These are phyloP conservation scores for Oplegnathus fasciatus DNA, from an alignment of 2,113 vertebrate species.

Conservation along the genomic window DNA sequence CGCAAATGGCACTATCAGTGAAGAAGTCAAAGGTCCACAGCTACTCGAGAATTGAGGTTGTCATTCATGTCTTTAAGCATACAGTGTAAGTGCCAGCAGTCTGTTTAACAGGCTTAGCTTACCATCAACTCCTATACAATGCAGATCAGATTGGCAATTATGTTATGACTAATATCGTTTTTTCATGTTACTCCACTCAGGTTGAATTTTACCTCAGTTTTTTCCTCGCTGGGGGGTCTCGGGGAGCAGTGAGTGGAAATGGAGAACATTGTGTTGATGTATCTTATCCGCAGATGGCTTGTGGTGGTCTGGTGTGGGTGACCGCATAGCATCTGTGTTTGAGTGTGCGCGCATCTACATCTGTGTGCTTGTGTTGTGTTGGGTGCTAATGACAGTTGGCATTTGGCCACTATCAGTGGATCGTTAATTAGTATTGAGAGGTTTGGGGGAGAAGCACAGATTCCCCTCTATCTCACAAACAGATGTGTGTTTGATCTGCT, in stretches of 20 bases:
- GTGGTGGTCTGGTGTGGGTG: constrained; percentile 49
- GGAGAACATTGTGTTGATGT: constrained; percentile 37
- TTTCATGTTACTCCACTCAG: background rate
- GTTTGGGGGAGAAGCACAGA: constrained; percentile 79
- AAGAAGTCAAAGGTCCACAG: constrained; percentile 76
- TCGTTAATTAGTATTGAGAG: constrained; percentile 88
- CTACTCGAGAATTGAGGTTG: constrained; percentile 68
- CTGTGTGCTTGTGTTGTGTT: constrained; percentile 71
- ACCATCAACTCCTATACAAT: constrained; percentile 7
- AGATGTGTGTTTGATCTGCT: constrained; percentile 86
- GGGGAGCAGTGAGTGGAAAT: constrained; percentile 2
- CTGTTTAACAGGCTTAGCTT: constrained; percentile 53
- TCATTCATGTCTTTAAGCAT: constrained; percentile 68
- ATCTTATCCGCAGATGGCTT: constrained; percentile 60
- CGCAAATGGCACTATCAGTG: constrained; percentile 76
- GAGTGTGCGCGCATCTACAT: constrained; percentile 58
- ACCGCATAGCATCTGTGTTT: constrained; percentile 66
- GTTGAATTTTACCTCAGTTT: background rate
- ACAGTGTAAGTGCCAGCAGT: constrained; percentile 36
- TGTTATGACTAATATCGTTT: background rate
- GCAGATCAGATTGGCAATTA: constrained; percentile 23
- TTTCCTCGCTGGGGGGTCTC: background rate
- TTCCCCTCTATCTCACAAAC: constrained; percentile 78
- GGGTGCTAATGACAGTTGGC: constrained; percentile 81
- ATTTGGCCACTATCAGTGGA: constrained; percentile 79